Evolutionary conservation across 2,888 invertebrate species (phyloP).

Genomic region (Lutraria lutraria): DNA sequence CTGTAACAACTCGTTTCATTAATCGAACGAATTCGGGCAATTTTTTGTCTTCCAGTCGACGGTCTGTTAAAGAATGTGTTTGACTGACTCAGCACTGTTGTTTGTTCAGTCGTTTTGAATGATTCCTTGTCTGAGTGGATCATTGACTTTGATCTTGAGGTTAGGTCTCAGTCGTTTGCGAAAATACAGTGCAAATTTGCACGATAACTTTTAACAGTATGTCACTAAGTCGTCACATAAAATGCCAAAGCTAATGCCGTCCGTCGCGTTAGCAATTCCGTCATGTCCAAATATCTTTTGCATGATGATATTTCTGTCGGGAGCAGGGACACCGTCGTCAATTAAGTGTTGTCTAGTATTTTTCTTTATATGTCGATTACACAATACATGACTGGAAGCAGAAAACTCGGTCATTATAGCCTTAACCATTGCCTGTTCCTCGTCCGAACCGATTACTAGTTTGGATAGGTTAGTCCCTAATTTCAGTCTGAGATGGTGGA

Average conservation of each 20-base stretch:
- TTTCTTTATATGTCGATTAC: constrained; percentile 51
- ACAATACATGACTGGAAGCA: too few species aligned
- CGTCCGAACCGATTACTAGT: constrained; percentile 54
- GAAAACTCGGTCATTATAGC: too few species aligned
- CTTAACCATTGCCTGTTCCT: constrained; percentile 56
- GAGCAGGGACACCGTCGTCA: constrained; percentile 15
- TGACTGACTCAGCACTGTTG: constrained; percentile 48
- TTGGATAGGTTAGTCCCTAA: constrained; percentile 9
- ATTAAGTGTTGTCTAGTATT: constrained; percentile 50
- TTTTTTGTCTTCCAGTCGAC: constrained; percentile 4
- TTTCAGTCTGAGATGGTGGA: constrained; percentile 52
- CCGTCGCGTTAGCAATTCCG: constrained; percentile 9
- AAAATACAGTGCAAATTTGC: constrained; percentile 24
- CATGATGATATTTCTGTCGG: neutral
- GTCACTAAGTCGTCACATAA: neutral
- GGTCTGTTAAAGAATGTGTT: constrained; percentile 30
- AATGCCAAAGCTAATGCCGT: constrained; percentile 23
- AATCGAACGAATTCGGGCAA: neutral
- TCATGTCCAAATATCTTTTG: neutral
- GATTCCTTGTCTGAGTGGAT: neutral
- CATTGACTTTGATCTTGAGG: constrained; percentile 13
- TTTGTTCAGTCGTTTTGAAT: constrained; percentile 45
- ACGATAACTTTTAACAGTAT: constrained; percentile 2
- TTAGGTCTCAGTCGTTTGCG: neutral
- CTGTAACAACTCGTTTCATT: constrained; percentile 17